Conservation (phyloP, 2,113 vertebrate genomes). For the Synodontis membranacea region DNA sequence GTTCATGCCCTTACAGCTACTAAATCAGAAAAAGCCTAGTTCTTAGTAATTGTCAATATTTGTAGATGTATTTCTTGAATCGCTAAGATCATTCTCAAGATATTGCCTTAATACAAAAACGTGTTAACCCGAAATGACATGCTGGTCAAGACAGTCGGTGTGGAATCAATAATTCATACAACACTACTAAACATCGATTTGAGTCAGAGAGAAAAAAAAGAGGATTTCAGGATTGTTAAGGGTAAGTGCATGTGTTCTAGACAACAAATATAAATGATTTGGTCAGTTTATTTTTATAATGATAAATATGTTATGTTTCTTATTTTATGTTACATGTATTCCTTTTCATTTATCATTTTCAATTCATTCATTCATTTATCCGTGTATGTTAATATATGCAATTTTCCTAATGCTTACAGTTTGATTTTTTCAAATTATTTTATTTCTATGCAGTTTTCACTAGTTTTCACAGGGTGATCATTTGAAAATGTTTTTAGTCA, state of each 20-base stretch:
- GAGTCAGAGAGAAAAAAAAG: not conserved
- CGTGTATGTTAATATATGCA: not conserved
- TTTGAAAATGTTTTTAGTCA: not conserved
- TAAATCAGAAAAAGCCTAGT: not conserved
- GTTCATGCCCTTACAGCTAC: not conserved
- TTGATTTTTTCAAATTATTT: not conserved
- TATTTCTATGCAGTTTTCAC: not conserved
- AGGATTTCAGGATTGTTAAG: not conserved
- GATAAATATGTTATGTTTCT: no score
- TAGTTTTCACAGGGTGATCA: not conserved
- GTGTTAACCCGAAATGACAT: not conserved
- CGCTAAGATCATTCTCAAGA: not conserved
- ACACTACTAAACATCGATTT: not conserved
- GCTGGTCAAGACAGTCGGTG: not conserved
- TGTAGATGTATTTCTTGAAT: not conserved
- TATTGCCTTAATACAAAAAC: not conserved
- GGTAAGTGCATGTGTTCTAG: not conserved
- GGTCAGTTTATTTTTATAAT: not conserved
- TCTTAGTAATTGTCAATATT: not conserved
- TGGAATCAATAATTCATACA: not conserved
- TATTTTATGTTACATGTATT: not conserved
- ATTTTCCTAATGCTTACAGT: not conserved
- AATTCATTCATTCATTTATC: not conserved
- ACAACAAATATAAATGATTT: not conserved
- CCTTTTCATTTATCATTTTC: not conserved